Evolutionary conservation across 2,888 invertebrate genomes (phyloP).

Genomic region (Pristionchus mayeri): DNA sequence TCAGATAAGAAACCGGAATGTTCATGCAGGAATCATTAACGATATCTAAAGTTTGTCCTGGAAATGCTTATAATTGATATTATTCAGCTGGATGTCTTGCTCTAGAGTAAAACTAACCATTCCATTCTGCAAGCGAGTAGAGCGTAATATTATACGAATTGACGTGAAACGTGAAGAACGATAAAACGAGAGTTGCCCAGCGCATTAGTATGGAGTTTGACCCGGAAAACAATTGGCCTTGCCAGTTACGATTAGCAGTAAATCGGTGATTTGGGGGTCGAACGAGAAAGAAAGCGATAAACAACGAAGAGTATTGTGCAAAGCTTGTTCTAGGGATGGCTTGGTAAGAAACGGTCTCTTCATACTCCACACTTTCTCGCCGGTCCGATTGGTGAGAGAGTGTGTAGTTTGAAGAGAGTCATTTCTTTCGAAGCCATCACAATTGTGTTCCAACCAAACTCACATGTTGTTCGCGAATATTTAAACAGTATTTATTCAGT

Average conservation of each 20-base stretch:
- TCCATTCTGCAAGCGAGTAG: background rate
- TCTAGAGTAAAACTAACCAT: background rate
- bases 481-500: no score
- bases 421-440: no score
- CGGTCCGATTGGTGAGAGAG: no score
- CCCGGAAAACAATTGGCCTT: background rate
- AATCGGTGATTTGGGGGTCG: background rate
- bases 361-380: no score
- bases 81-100: background rate
- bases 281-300: background rate
- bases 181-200: no score
- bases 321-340: no score
- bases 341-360: no score
- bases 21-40: background rate
- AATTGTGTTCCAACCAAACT: no score
- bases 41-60: background rate
- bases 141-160: background rate
- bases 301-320: background rate
- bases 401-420: no score
- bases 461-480: no score
- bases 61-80: background rate
- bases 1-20: background rate
- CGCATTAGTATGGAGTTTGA: no score
- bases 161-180: background rate
- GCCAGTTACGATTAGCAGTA: background rate